Evolutionary conservation across 2,797 vertebrate species (phyloP).

Genomic region (Danio aesculapii): DNA sequence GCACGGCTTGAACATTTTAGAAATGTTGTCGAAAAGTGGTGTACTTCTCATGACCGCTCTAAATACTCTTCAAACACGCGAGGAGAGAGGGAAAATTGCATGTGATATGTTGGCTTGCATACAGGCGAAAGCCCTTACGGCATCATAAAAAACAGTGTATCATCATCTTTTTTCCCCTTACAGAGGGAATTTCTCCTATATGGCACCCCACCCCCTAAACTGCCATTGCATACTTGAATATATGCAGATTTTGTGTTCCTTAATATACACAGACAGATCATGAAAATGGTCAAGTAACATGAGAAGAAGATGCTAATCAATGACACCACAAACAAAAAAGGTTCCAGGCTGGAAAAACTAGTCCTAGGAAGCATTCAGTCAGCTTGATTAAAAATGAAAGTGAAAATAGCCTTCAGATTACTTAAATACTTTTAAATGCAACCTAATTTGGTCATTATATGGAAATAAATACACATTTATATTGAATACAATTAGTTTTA

Average conservation of each 20-base stretch:
- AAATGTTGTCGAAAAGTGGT: constrained; percentile 57
- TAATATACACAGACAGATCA: constrained; percentile 53
- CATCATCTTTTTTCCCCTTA: constrained; percentile 83
- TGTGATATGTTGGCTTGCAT: constrained; percentile 78
- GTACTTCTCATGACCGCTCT: constrained; percentile 68
- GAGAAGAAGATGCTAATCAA: constrained; percentile 56
- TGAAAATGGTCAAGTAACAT: constrained; percentile 62
- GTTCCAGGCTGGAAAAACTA: not conserved
- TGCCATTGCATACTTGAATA: constrained; percentile 67
- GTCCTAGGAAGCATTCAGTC: not conserved
- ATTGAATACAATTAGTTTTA: too few relatives aligned
- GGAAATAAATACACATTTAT: too few relatives aligned
- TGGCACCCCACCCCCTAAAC: constrained; percentile 71
- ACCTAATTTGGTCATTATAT: too few relatives aligned
- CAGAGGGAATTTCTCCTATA: constrained; percentile 76
- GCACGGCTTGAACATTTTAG: constrained; percentile 76
- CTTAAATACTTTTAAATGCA: too few relatives aligned
- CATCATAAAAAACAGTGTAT: constrained; percentile 82
- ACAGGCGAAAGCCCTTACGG: constrained; percentile 80
- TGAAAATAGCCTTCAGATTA: too few relatives aligned
- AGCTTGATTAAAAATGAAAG: not conserved
- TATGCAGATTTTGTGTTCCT: constrained; percentile 65
- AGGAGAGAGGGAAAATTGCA: constrained; percentile 64
- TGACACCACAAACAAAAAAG: not conserved
- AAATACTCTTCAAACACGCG: constrained; percentile 75